phyloP scores from a whole-genome alignment of 2,113 vertebrate genomes.

The Hassar affinis region DNA sequence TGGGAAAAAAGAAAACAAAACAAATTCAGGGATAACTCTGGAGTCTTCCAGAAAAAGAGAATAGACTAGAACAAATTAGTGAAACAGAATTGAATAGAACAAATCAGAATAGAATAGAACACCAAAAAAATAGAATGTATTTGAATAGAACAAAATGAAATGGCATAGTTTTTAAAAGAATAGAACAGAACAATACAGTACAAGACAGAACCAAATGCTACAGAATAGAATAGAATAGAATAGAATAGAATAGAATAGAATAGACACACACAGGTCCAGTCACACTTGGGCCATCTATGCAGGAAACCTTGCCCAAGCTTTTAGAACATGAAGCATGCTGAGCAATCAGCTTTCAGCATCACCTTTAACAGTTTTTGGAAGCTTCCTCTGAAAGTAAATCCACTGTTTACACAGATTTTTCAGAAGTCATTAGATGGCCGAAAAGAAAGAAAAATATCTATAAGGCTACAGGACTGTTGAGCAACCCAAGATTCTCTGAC shows the following conservation, averaged over 20 bases:
- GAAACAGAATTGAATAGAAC: not conserved
- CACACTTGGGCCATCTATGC: constrained; percentile 49
- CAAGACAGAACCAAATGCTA: too few species aligned
- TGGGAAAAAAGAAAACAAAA: not conserved
- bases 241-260: too few species aligned
- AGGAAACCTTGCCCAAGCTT: constrained; percentile 58
- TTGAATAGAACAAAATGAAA: not conserved
- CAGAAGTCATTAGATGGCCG: constrained; percentile 59
- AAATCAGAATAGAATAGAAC: not conserved
- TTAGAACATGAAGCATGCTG: constrained; percentile 42
- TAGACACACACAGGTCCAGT: constrained; percentile 53
- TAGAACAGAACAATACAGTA: too few species aligned
- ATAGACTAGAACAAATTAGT: not conserved
- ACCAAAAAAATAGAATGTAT: not conserved
- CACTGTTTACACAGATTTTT: constrained; percentile 61
- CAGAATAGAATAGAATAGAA: too few species aligned
- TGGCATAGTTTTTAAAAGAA: too few species aligned
- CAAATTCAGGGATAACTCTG: constrained; percentile 44
- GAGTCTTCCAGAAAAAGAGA: constrained; percentile 35
- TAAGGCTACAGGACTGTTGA: constrained; percentile 48
- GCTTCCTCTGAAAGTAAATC: constrained; percentile 63
- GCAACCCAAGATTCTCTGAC: constrained; percentile 35
- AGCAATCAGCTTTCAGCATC: constrained; percentile 62
- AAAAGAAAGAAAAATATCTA: constrained; percentile 48
- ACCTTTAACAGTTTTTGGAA: constrained; percentile 61